phyloP scores from a whole-genome alignment of 2,888 invertebrate species.

The Lasioglossum lativentre region DNA sequence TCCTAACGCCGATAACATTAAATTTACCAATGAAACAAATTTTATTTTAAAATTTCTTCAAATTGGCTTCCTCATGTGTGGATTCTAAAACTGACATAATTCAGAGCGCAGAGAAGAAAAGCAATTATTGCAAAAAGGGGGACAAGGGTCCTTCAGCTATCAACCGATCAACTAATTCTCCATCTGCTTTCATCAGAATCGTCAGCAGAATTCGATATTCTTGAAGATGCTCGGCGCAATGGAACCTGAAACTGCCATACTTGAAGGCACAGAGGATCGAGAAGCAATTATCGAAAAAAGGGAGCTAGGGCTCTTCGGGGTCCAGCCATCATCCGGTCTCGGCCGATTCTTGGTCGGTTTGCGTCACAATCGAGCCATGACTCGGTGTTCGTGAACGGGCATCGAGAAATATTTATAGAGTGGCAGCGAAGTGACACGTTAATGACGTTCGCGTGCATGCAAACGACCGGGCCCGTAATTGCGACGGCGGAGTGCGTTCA shows the following conservation, averaged over 20 bases:
- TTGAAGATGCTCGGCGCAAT: background rate
- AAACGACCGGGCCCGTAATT: slow-evolving; percentile 16
- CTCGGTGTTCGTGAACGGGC: slow-evolving; percentile 6
- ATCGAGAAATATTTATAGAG: slow-evolving; percentile 35
- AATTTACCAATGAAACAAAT: no score
- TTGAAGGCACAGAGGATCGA: background rate
- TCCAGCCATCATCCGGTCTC: background rate
- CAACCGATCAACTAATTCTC: background rate
- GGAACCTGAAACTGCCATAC: background rate
- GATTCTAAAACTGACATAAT: background rate
- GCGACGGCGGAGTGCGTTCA: slow-evolving; percentile 23
- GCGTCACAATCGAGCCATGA: slow-evolving; percentile 12
- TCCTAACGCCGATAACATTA: no score
- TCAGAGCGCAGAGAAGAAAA: background rate
- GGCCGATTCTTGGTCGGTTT: background rate
- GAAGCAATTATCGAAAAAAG: background rate
- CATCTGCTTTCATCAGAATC: background rate
- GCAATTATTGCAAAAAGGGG: background rate
- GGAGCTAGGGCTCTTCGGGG: background rate
- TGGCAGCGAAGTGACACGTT: slow-evolving; percentile 25
- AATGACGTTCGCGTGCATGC: slow-evolving; percentile 48
- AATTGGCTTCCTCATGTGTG: no score
- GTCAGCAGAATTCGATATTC: background rate
- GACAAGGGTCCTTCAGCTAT: background rate
- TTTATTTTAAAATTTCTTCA: no score